Evolutionary conservation across 2,888 invertebrate species (phyloP).

Genomic region (Bimastos eiseni): DNA sequence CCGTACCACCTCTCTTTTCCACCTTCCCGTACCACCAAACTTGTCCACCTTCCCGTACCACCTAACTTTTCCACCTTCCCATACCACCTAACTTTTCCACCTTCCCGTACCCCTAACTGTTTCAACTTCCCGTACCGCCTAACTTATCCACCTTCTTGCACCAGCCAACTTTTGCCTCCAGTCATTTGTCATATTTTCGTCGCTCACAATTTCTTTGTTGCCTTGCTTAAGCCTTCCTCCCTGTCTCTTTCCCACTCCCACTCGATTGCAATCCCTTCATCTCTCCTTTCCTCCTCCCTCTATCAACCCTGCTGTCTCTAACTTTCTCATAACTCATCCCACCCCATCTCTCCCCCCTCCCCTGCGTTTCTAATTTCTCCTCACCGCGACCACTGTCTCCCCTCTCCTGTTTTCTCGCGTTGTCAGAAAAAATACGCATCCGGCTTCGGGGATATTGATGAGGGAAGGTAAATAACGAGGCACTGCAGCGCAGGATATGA

Average conservation of each 20-base stretch:
- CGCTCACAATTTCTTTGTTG: not conserved
- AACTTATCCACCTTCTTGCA: not conserved
- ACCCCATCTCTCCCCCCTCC: not conserved
- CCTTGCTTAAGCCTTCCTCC: too few relatives aligned
- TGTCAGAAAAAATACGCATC: not conserved
- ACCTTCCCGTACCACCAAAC: too few relatives aligned
- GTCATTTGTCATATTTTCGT: not conserved
- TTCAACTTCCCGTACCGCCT: not conserved
- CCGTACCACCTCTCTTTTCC: too few relatives aligned
- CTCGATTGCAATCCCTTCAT: not conserved
- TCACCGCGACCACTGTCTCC: not conserved
- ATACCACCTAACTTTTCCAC: not conserved
- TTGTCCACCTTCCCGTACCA: not conserved
- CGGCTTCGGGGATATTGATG: conserved; percentile 6
- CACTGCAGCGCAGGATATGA: not conserved
- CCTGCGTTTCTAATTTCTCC: not conserved
- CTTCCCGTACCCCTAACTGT: not conserved
- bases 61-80: not conserved
- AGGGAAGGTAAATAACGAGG: conserved; percentile 13
- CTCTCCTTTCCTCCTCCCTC: not conserved
- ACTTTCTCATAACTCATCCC: not conserved
- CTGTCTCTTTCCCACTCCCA: not conserved
- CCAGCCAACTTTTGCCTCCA: not conserved
- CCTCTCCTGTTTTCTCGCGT: not conserved
- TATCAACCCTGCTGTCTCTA: not conserved